Percentiles rank a stretch among this genome's conserved stretches.
These are phyloP conservation scores for Sprattus sprattus DNA, from an alignment of 2,113 vertebrate species.

Conservation along the genomic window DNA sequence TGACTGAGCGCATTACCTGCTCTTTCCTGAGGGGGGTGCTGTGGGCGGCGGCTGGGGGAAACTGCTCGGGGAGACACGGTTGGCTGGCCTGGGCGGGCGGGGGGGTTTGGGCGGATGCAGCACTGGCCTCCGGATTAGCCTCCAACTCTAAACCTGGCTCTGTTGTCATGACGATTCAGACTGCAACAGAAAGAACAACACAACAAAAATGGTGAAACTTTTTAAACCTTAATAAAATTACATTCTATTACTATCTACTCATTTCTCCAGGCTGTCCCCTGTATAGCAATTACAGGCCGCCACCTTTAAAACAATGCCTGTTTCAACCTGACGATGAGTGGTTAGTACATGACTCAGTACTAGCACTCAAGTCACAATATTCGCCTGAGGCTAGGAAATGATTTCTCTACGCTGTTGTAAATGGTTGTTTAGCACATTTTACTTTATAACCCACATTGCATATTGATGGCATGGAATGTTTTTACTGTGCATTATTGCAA, in stretches of 20 bases:
- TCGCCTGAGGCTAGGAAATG: background rate
- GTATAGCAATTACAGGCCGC: background rate
- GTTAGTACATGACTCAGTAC: background rate
- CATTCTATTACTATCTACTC: background rate
- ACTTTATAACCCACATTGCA: background rate
- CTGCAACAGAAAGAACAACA: slow-evolving; percentile 21
- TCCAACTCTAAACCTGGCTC: slow-evolving; percentile 82
- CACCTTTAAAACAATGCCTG: background rate
- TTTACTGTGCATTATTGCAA: background rate
- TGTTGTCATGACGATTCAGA: slow-evolving; percentile 81
- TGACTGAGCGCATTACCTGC: slow-evolving; percentile 59
- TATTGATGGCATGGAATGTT: background rate
- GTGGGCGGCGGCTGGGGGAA: slow-evolving; percentile 79
- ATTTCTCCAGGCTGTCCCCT: background rate
- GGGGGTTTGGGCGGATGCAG: slow-evolving; percentile 46
- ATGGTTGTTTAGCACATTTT: background rate
- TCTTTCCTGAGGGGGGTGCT: slow-evolving; percentile 83
- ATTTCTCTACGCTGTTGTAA: background rate
- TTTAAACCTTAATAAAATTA: background rate
- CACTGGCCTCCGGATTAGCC: slow-evolving; percentile 73
- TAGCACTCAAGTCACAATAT: background rate
- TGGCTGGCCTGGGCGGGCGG: slow-evolving; percentile 46
- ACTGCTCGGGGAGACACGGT: slow-evolving; percentile 66
- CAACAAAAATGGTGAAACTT: background rate
- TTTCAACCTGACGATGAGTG: background rate